These are phyloP conservation scores for Cryptocephalus moraei DNA, from an alignment of 2,888 invertebrate genomes.

Conservation along the genomic window DNA sequence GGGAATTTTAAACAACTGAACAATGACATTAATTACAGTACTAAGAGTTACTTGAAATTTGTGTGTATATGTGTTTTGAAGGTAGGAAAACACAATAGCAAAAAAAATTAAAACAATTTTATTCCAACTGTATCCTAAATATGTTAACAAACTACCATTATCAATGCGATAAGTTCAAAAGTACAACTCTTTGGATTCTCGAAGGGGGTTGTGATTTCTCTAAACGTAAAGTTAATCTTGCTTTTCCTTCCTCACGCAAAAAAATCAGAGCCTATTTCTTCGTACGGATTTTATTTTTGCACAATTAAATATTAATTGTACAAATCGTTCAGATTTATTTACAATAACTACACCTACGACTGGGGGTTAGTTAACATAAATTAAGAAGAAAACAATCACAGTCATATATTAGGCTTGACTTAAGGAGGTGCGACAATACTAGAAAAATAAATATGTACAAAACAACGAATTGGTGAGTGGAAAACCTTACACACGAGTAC, in stretches of 20 bases:
- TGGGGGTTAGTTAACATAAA: conserved; percentile 11
- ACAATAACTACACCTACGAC: conserved; percentile 18
- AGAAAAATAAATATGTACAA: conserved; percentile 4
- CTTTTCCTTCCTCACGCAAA: no score
- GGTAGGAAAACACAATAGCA: no score
- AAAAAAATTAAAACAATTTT: conserved; percentile 1
- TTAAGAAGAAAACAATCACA: conserved; percentile 22
- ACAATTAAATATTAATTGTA: conserved; percentile 21
- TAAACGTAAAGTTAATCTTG: no score
- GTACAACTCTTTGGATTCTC: no score
- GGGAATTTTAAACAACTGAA: no score
- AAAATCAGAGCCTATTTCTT: no score
- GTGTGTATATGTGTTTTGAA: no score
- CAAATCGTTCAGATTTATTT: conserved; percentile 12
- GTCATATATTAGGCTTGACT: conserved; percentile 9
- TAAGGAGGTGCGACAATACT: neutral
- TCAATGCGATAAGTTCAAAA: no score
- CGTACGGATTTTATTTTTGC: conserved; percentile 2
- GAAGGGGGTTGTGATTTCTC: no score
- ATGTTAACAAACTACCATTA: neutral
- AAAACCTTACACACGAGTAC: conserved; percentile 7
- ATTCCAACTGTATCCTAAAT: neutral
- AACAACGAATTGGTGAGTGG: conserved; percentile 9
- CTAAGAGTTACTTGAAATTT: no score
- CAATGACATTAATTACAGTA: no score